These are phyloP conservation scores for Marasmarcha lunaedactyla DNA, from an alignment of 2,888 invertebrate genomes.

Conservation along the genomic window DNA sequence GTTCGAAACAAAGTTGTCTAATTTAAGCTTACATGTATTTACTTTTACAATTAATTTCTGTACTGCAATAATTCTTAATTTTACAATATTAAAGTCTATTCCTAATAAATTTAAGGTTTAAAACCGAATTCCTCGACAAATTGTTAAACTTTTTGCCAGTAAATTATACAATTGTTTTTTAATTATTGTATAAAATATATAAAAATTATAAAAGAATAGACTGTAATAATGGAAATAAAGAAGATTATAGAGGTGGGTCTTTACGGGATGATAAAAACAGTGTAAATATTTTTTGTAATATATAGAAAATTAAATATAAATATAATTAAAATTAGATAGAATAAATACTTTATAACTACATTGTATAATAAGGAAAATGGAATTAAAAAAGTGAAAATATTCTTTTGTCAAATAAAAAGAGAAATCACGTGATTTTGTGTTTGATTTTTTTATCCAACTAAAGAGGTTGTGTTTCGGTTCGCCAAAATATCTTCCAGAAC, in stretches of 20 bases:
- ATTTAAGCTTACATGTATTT: constrained; percentile 21
- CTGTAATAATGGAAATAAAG: constrained; percentile 19
- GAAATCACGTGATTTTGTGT: constrained; percentile 40
- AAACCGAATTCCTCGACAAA: not conserved
- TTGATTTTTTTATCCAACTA: constrained; percentile 26
- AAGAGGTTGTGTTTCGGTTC: no score
- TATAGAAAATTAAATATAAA: constrained; percentile 60
- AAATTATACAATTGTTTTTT: constrained; percentile 1
- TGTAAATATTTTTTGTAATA: constrained; percentile 67
- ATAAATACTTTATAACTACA: constrained; percentile 64
- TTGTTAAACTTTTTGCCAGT: no score
- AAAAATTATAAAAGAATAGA: constrained; percentile 17
- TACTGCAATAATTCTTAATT: constrained; percentile 19
- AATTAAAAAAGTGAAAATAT: constrained; percentile 62
- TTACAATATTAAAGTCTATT: constrained; percentile 14
- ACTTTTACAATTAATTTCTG: constrained; percentile 21
- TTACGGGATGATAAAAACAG: constrained; percentile 47
- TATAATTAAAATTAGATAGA: constrained; percentile 64
- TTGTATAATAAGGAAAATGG: constrained; percentile 57
- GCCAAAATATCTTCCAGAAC: no score
- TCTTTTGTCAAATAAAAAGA: constrained; percentile 68
- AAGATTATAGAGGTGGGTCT: constrained; percentile 46
- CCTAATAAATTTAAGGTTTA: constrained; percentile 1
- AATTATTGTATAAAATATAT: not conserved
- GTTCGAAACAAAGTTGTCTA: constrained; percentile 29